Evolutionary conservation across 2,888 invertebrate genomes (phyloP).

Genomic region (Serrognathus titanus): DNA sequence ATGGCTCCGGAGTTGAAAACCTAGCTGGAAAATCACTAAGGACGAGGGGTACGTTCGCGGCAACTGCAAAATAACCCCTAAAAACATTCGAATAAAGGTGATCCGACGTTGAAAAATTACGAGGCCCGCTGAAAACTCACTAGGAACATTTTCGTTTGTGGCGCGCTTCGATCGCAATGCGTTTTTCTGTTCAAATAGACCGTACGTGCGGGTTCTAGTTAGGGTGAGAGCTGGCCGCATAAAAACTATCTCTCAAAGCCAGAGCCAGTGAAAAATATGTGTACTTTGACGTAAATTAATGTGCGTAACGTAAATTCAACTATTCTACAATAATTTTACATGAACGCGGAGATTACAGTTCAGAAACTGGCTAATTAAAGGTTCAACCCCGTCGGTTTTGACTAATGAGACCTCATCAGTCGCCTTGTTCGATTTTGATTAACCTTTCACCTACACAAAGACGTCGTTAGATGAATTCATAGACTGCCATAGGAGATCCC

Average conservation of each 20-base stretch:
- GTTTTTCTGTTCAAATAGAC: conserved; percentile 49
- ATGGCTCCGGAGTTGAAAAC: conserved; percentile 50
- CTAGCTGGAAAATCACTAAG: conserved; percentile 49
- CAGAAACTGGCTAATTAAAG: conserved; percentile 39
- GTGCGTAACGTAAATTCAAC: conserved; percentile 51
- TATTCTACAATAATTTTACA: conserved; percentile 49
- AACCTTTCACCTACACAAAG: conserved; percentile 31
- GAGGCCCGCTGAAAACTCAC: conserved; percentile 43
- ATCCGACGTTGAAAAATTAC: conserved; percentile 47
- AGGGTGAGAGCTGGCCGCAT: conserved; percentile 43
- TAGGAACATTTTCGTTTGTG: conserved; percentile 45
- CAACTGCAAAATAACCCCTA: conserved; percentile 42
- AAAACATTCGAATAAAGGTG: conserved; percentile 44
- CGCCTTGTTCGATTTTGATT: conserved; percentile 43
- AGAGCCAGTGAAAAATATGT: conserved; percentile 50
- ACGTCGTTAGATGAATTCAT: conserved; percentile 13
- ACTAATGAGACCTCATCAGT: conserved; percentile 39
- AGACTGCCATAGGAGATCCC: not conserved
- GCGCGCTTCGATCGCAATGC: conserved; percentile 36
- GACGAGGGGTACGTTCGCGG: conserved; percentile 33
- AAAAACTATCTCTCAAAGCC: conserved; percentile 52
- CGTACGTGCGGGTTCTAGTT: conserved; percentile 36
- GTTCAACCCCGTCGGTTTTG: conserved; percentile 26
- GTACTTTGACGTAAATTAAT: conserved; percentile 52
- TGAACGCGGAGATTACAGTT: conserved; percentile 42